Evolutionary conservation across 2,113 vertebrate genomes (phyloP), one percentile per base, ranked within the genome.

Genomic region (Beaufortia kweichowensis): DNA sequence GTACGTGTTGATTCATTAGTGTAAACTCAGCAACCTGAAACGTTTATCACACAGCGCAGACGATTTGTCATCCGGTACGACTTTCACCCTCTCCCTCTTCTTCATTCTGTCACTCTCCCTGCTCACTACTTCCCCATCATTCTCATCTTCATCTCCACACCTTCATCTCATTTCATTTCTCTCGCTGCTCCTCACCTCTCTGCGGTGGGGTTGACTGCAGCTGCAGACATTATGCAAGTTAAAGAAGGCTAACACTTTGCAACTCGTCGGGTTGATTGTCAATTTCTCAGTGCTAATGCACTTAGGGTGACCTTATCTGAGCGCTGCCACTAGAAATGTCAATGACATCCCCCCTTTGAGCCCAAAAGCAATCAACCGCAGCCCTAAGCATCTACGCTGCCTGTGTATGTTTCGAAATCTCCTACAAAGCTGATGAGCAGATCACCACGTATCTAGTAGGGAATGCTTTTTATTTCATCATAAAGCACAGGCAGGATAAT

Each of bases 261-360:
- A 68, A 68, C 63, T 68, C 33, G 63, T 79, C 78, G 79, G 46
- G 72, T 33, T 66, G 65, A 78, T 66, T 71, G 79, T 71, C 73
- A 67, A 79, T 84, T 81, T 76, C 72, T 72, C 57, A 48, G 61
- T 53, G 28, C 71, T 83, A 79, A 84, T 81, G 72, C 67, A 79
- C 76, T 79, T 63, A 72, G 74, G 33, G 35, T 79, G 76, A 81
- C 79, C 79, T 84, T 79, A 73, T 81, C 82, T 78, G 71, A 33
- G 62, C 14, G 56, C 53, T 41, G 56, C 57, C 65, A 75, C 31
- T 72, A 62, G 61, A 79, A 81, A 81, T 76, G 77, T 79, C 76
- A 81, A 74, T 76, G 73, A 76, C 77, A 76, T 73, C 67, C 81
- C 67, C 68, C 53, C 65, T 59, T 29, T 41, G 10, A n/a, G 39